Evolutionary conservation across 1,140 invertebrate genomes (phyloP).

Genomic region (Amyelois transitella): DNA sequence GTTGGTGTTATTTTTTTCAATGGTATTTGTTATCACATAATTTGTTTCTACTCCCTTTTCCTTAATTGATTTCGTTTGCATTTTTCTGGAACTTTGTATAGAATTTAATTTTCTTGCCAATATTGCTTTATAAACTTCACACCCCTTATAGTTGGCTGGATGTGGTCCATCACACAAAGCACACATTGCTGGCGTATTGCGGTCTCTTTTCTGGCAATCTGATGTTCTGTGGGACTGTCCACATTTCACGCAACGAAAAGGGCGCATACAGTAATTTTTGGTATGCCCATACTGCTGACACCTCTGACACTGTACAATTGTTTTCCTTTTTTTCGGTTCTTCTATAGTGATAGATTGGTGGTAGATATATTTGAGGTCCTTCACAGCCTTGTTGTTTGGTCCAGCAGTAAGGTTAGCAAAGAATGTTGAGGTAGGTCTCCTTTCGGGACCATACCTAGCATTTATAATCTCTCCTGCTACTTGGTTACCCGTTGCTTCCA

Average conservation of each 20-base stretch:
- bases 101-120: constrained; percentile 6
- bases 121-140: constrained; percentile 13
- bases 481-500: constrained; percentile 1
- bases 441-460: constrained; percentile 4
- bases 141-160: constrained; percentile 19
- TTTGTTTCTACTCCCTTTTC: too few species aligned
- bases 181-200: constrained; percentile 9
- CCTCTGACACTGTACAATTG: constrained; percentile 36
- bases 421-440: too few species aligned
- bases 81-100: neutral
- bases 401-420: constrained; percentile 39
- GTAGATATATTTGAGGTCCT: constrained; percentile 13
- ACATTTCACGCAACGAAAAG: constrained; percentile 15
- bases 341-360: constrained; percentile 23
- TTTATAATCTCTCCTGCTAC: constrained; percentile 11
- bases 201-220: constrained; percentile 9
- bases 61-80: neutral
- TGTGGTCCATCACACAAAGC: constrained; percentile 9
- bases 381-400: constrained; percentile 45
- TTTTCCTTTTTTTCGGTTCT: constrained; percentile 23
- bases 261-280: constrained; percentile 11
- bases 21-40: too few species aligned
- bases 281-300: constrained; percentile 44
- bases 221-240: constrained; percentile 7
- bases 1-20: too few species aligned